Conservation (phyloP, 2,888 invertebrate species). For the Psococerastis gibbosa region DNA sequence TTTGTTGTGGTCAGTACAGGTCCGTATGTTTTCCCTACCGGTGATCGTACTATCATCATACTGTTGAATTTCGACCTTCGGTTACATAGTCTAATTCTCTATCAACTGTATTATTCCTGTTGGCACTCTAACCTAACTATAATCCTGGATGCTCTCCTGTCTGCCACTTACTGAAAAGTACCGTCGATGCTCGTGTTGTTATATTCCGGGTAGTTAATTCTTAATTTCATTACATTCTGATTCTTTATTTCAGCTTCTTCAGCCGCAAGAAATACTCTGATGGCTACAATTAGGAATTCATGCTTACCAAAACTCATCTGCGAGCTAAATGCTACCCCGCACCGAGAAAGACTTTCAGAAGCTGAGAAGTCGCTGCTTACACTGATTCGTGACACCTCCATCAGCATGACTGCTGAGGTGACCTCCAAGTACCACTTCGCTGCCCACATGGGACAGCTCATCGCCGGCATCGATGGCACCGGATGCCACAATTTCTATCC, state of each 20-base stretch:
- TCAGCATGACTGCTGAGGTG: conserved; percentile 39
- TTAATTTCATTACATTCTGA: no score
- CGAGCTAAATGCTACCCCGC: conserved; percentile 39
- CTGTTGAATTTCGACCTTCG: no score
- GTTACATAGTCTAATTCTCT: no score
- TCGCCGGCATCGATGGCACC: conserved; percentile 41
- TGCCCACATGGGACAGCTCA: conserved; percentile 47
- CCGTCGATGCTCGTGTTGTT: no score
- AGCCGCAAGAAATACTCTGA: conserved; percentile 29
- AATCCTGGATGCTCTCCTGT: no score
- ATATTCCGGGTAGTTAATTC: no score
- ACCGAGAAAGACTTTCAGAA: conserved; percentile 37
- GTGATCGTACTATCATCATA: no score
- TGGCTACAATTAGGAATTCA: conserved; percentile 38
- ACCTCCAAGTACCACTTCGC: conserved; percentile 44
- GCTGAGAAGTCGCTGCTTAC: conserved; percentile 39
- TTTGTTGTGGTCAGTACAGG: no score
- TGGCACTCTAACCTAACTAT: no score
- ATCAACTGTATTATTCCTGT: no score
- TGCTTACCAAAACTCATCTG: conserved; percentile 46
- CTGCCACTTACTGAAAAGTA: no score
- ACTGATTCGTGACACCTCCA: conserved; percentile 41
- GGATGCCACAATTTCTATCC: conserved; percentile 48
- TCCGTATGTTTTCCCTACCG: no score
- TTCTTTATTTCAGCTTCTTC: conserved; percentile 18